Conservation (phyloP, 2,888 invertebrate genomes). For the Pterostichus niger region DNA sequence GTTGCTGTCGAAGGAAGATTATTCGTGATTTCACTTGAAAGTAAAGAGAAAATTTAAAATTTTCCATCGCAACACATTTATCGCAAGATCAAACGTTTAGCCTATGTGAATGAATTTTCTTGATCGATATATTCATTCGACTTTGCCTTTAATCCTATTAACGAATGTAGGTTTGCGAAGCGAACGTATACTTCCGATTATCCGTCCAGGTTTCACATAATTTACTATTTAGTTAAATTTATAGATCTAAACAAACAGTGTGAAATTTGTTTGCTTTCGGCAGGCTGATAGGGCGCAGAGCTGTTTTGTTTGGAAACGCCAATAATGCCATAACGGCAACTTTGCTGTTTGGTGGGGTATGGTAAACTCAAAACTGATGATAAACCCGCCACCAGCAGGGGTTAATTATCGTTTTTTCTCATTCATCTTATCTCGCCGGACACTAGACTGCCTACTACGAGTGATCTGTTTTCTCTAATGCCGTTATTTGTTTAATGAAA, state of each 20-base stretch:
- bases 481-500: slow-evolving; percentile 10
- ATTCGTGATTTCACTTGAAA: neutral
- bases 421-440: neutral
- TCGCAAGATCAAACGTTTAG: neutral
- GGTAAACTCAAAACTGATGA: neutral
- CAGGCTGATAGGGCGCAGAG: neutral
- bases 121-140: slow-evolving; percentile 15
- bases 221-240: slow-evolving; percentile 10
- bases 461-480: neutral
- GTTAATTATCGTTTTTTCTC: slow-evolving; percentile 13
- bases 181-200: slow-evolving; percentile 2
- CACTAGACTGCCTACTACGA: neutral
- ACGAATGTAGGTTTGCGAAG: slow-evolving; percentile 5
- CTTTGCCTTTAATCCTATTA: slow-evolving; percentile 4
- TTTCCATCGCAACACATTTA: neutral
- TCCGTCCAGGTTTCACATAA: neutral
- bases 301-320: neutral
- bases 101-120: slow-evolving; percentile 2
- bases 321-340: neutral
- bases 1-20: neutral
- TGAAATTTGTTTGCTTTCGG: neutral
- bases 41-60: neutral
- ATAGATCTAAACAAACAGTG: slow-evolving; percentile 6
- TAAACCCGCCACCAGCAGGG: slow-evolving; percentile 4
- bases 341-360: slow-evolving; percentile 12